Conservation (phyloP, 2,888 invertebrate species). For the Eupithecia dodoneata region DNA sequence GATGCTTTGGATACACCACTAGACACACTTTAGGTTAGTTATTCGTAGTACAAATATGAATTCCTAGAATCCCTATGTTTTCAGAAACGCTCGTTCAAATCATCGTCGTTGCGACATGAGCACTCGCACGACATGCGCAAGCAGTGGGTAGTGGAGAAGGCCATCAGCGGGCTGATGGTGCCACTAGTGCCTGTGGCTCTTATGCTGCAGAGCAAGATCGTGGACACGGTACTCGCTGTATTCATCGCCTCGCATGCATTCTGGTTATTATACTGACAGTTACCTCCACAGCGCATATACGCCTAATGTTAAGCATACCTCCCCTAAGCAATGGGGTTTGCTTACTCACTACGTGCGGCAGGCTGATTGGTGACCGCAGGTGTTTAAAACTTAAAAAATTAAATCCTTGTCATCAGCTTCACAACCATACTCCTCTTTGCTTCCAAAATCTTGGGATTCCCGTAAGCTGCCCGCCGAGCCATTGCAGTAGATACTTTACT, state of each 20-base stretch:
- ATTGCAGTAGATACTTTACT: too few species aligned
- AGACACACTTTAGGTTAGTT: background rate
- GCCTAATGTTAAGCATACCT: background rate
- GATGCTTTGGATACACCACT: background rate
- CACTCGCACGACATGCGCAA: slow-evolving; percentile 10
- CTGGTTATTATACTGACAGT: slow-evolving; percentile 5
- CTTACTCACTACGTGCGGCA: too few species aligned
- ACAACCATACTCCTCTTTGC: too few species aligned
- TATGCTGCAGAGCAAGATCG: background rate
- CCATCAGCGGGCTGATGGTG: slow-evolving; percentile 5
- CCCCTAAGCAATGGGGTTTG: background rate
- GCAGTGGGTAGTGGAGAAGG: slow-evolving; percentile 7
- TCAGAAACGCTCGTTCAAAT: slow-evolving; percentile 4
- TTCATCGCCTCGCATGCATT: slow-evolving; percentile 8
- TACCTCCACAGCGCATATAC: background rate
- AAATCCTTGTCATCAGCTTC: too few species aligned
- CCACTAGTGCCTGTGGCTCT: background rate
- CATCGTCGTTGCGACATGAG: background rate
- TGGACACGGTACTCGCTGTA: background rate
- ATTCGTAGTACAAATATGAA: background rate
- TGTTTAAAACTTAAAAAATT: background rate
- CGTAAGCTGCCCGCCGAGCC: too few species aligned
- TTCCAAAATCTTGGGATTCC: too few species aligned
- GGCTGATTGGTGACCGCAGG: background rate
- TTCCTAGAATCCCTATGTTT: background rate